Conservation (phyloP, 1,140 invertebrate species). For the Polypedilum vanderplanki region DNA sequence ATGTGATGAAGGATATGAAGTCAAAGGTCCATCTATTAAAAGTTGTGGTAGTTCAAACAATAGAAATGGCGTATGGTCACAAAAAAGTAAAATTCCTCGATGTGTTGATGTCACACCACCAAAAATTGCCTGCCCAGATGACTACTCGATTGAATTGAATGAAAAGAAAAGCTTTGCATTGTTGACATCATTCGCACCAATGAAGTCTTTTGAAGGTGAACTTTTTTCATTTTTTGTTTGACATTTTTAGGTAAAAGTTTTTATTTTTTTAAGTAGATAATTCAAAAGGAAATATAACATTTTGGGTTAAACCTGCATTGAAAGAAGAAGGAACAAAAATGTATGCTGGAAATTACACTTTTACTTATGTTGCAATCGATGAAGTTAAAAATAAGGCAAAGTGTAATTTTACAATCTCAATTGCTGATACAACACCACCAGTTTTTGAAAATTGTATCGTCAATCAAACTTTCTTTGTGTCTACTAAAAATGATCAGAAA, state of each 20-base stretch:
- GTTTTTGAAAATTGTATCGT: conserved; percentile 55
- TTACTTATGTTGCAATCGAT: conserved; percentile 51
- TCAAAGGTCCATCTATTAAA: conserved; percentile 46
- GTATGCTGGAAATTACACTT: conserved; percentile 45
- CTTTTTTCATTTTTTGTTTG: neutral
- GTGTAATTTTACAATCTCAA: conserved; percentile 49
- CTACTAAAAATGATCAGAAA: conserved; percentile 41
- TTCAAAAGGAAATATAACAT: conserved; percentile 42
- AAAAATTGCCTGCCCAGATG: conserved; percentile 47
- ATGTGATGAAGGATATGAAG: conserved; percentile 51
- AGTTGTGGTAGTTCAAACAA: conserved; percentile 42
- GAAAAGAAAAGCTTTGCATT: conserved; percentile 1
- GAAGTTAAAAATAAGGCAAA: conserved; percentile 48
- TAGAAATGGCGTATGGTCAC: conserved; percentile 47
- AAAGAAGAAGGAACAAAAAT: conserved; percentile 38
- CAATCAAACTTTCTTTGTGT: conserved; percentile 49
- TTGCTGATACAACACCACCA: conserved; percentile 55
- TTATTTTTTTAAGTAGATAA: conserved; percentile 43
- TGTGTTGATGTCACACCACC: conserved; percentile 52
- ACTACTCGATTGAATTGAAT: conserved; percentile 38
- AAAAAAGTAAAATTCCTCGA: conserved; percentile 41
- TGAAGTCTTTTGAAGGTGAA: conserved; percentile 44
- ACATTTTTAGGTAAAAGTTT: neutral
- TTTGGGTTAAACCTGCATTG: conserved; percentile 48
- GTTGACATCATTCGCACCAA: neutral